Conservation (phyloP, 2,797 vertebrate genomes). For the Sebastes aleutianus region DNA sequence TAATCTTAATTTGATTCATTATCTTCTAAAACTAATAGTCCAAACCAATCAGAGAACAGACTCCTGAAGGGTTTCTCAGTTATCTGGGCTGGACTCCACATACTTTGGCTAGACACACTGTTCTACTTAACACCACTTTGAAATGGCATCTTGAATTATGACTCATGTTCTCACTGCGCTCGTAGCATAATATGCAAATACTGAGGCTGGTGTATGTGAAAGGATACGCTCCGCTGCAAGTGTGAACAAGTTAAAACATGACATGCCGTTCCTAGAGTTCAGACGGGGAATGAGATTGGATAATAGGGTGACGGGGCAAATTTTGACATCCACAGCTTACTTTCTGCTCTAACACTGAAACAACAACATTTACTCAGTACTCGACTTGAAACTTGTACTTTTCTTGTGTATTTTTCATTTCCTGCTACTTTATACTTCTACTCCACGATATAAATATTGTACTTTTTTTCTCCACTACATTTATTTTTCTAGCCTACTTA, state of each 20-base stretch:
- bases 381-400: not conserved
- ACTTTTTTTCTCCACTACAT: not conserved
- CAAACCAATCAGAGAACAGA: not conserved
- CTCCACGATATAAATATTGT: not conserved
- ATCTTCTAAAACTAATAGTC: not conserved
- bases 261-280: not conserved
- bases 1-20: not conserved
- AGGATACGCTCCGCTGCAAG: not conserved
- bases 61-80: not conserved
- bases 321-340: not conserved
- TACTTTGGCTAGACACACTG: not conserved
- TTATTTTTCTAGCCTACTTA: not conserved
- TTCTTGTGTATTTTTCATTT: not conserved
- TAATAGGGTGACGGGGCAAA: not conserved
- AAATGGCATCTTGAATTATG: not conserved
- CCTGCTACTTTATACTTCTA: not conserved
- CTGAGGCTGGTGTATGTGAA: not conserved
- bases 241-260: slow-evolving; percentile 4
- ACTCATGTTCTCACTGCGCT: slow-evolving; percentile 1
- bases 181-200: slow-evolving; percentile 52
- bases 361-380: not conserved
- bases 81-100: not conserved
- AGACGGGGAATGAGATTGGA: not conserved
- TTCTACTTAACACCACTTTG: not conserved
- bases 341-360: not conserved